Percentiles rank a stretch among this genome's conserved stretches.
Conservation (phyloP, 2,888 invertebrate genomes). For the Epinotia demarniana region DNA sequence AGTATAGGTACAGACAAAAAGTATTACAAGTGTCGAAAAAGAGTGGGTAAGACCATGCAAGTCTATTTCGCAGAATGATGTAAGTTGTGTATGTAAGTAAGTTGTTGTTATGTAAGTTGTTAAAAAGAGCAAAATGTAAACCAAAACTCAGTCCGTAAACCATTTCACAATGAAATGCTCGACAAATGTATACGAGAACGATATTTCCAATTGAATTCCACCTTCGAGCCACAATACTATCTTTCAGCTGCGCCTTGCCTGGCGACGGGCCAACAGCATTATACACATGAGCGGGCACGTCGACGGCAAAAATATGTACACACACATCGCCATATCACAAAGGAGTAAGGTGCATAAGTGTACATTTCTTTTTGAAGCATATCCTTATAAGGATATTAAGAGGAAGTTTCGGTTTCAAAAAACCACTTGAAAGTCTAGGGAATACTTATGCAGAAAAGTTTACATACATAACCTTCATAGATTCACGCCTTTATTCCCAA, state of each 20-base stretch:
- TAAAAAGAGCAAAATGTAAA: too few species aligned
- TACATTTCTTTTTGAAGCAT: not conserved
- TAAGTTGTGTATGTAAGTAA: too few species aligned
- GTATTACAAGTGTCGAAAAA: too few species aligned
- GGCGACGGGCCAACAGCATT: slow-evolving; percentile 25
- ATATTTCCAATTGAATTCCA: slow-evolving; percentile 25
- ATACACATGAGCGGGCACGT: slow-evolving; percentile 17
- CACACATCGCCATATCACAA: not conserved
- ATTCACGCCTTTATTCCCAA: too few species aligned
- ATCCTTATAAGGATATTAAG: slow-evolving; percentile 8
- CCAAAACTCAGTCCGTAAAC: not conserved
- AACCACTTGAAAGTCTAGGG: slow-evolving; percentile 11
- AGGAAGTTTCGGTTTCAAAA: not conserved
- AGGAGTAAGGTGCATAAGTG: too few species aligned
- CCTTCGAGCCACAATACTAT: slow-evolving; percentile 11
- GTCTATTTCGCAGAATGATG: too few species aligned
- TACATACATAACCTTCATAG: too few species aligned
- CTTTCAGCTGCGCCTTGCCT: slow-evolving; percentile 10
- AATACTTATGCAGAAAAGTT: not conserved
- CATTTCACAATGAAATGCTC: not conserved
- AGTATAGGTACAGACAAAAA: too few species aligned
- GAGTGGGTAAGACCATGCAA: too few species aligned
- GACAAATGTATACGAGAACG: slow-evolving; percentile 15
- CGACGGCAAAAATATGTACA: not conserved
- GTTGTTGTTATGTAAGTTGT: too few species aligned